Evolutionary conservation across 1,140 invertebrate species (phyloP), one percentile per base, ranked within the genome.

Genomic region (Solenopsis fugax): DNA sequence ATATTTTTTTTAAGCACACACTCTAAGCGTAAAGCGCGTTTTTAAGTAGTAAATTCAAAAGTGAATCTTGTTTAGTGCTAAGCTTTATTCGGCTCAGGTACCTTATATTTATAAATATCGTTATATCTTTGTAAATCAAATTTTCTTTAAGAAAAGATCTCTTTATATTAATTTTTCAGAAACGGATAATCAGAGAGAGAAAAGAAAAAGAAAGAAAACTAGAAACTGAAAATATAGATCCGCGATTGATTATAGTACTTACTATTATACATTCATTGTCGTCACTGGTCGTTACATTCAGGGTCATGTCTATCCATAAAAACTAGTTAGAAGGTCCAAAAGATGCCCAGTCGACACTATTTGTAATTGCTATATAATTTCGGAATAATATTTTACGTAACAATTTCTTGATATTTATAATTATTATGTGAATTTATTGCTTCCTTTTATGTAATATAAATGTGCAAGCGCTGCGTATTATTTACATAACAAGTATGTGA

Each of bases 241-340:
- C 48, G 48, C 64, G 16, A 81, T 5, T 81, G 50, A 81, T 16
- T 81, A 64, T 45, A 0, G 37, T 78, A 69, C 64, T 52, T 78
- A 54, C 18, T 90, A 85, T 29, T 65, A 37, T 87, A 76, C 69
- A 81, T 48, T 54, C 69, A 56, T 16, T 90, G 81, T 34, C 64
- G 29, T 85, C 52, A 80, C 65, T 85, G 60, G 60, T 81, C 54
- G 80, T 69, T 80, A 52, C 29, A 69, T 54, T 37, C 48, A 80
- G 48, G 64, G 16, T 62, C 58, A 64, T 56, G 29, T 37, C 18
- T 77, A 77, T 21, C 34, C n/a, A 6, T 41, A 52, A 54, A 73
- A 6, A 29, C 5, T 48, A 52, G 13, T 18, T 67, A 4, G 16
- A 69, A 21, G 2, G 21, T 67, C 3, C 4, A 37, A 80, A 21